Evolutionary conservation across 2,113 vertebrate genomes (phyloP), one percentile per base, ranked within the genome.

Genomic region (Indri indri): DNA sequence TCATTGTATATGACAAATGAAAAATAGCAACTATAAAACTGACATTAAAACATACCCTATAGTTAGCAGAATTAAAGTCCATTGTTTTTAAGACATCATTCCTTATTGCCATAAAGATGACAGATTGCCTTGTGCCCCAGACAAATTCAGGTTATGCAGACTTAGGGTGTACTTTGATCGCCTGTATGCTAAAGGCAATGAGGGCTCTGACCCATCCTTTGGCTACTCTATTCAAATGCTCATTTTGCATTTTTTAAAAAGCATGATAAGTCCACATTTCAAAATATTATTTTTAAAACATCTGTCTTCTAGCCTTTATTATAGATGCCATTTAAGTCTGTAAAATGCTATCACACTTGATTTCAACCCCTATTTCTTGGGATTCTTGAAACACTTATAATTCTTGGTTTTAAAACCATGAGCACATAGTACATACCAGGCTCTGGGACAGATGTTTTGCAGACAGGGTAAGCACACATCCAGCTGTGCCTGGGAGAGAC

Each of bases 1-100:
- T 95, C 47, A 74, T 18, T 93, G 50, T n/a, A 66, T 45, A n/a
- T 50, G 68, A 90, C 59, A 86, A 92, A 74, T 84, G 57, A 92
- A 95, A 97, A 93, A 65, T 4, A 79, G 73, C 42, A 10, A 37
- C 73, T 73, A 79, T 68, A 63, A 94, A 86, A 71, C 3, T 32
- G 71, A 77, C n/a, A 61, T 59, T 65, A 94, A 93, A 59, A 81
- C 13, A 86, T 32, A 94, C 1, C 25, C 34, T 65, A 45, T 12
- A 54, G 50, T 79, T 57, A 80, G 61, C 22, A 85, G 81, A 94
- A 91, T 80, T 81, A 63, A 94, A 91, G 52, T 37, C 32, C 47
- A 22, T 63, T 20, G 40, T 63, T 94, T 91, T 3, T 74, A 95
- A 95, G 54, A 71, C 82, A 57, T 90, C 63, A 79, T 66, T 94